phyloP scores from a whole-genome alignment of 2,113 vertebrate genomes.

The Pyrgilauda ruficollis region DNA sequence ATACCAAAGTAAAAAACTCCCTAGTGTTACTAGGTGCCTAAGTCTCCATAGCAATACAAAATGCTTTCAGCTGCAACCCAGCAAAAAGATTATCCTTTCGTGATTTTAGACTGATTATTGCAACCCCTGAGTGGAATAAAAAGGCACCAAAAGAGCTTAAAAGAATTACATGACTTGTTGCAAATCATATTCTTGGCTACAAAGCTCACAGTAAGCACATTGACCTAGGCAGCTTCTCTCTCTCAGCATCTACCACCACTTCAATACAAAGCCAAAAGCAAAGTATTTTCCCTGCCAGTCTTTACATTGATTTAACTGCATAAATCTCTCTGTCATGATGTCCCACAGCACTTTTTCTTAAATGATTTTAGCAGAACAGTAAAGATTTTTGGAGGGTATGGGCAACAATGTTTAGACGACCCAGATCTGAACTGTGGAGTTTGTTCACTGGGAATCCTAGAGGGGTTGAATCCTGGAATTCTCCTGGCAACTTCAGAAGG shows the following conservation, averaged over 20 bases:
- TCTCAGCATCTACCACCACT: neutral
- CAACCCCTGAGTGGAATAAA: neutral
- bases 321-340: neutral
- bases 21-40: neutral
- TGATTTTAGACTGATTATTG: neutral
- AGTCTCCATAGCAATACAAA: slow-evolving; percentile 10
- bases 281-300: neutral
- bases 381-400: neutral
- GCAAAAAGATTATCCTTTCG: neutral
- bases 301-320: neutral
- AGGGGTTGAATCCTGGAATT: neutral
- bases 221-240: neutral
- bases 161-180: neutral
- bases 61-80: neutral
- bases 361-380: neutral
- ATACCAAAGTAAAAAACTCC: neutral
- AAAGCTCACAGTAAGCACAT: neutral
- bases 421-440: neutral
- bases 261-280: neutral
- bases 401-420: neutral
- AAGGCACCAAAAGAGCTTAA: neutral
- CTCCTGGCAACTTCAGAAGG: neutral
- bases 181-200: neutral
- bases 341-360: neutral
- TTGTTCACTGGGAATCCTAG: neutral